Evolutionary conservation across 2,113 vertebrate genomes (phyloP).

Genomic region (Scomber colias): DNA sequence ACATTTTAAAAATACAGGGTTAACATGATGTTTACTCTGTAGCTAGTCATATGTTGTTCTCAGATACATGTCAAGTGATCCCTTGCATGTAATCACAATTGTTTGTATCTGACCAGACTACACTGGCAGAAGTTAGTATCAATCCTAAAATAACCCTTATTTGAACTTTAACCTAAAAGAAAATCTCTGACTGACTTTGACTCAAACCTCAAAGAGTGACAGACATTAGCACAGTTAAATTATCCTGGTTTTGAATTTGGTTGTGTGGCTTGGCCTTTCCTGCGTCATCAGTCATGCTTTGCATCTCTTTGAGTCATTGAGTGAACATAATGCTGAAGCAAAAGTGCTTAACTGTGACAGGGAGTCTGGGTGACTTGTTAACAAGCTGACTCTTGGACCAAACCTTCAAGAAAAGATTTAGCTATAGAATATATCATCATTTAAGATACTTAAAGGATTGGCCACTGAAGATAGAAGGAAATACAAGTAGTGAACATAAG

Average conservation of each 20-base stretch:
- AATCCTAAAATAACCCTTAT: not conserved
- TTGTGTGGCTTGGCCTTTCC: constrained; percentile 14
- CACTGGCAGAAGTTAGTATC: not conserved
- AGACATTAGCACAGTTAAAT: not conserved
- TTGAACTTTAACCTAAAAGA: not conserved
- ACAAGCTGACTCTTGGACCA: not conserved
- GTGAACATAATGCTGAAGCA: not conserved
- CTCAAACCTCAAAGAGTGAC: constrained; percentile 1
- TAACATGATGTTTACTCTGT: not conserved
- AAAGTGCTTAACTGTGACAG: constrained; percentile 18
- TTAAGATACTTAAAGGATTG: constrained; percentile 9
- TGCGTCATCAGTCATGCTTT: constrained; percentile 3
- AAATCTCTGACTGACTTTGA: not conserved
- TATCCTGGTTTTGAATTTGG: not conserved
- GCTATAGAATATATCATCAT: constrained; percentile 13
- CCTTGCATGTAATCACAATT: not conserved
- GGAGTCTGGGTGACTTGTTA: not conserved
- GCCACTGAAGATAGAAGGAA: not conserved
- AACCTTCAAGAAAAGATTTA: constrained; percentile 2
- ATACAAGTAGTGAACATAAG: constrained; percentile 1
- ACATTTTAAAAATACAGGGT: not conserved
- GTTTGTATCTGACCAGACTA: constrained; percentile 1
- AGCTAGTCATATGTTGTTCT: not conserved
- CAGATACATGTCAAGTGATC: not conserved
- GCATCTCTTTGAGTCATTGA: not conserved